Evolutionary conservation across 1,140 invertebrate species (phyloP).

Genomic region (Frieseomelitta varia): DNA sequence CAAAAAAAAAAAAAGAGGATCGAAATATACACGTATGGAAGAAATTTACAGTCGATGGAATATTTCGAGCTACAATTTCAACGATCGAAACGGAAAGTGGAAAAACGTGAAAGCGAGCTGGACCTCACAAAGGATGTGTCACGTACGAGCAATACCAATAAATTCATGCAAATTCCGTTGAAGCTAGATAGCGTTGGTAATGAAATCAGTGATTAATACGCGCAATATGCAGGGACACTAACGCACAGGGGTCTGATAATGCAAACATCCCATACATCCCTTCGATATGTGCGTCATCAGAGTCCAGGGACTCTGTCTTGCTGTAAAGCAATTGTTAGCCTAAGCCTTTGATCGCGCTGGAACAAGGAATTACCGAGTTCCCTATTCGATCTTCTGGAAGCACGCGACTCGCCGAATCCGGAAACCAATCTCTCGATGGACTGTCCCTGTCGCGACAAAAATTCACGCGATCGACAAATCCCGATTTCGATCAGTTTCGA

Average conservation of each 20-base stretch:
- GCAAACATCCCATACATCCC: slow-evolving; percentile 9
- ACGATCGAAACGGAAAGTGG: too few relatives aligned
- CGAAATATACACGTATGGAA: too few relatives aligned
- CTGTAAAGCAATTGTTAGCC: slow-evolving; percentile 5
- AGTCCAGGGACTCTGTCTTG: slow-evolving; percentile 12
- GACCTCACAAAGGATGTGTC: background rate
- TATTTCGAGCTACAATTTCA: too few relatives aligned
- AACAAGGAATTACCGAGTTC: background rate
- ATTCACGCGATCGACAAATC: too few relatives aligned
- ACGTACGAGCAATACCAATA: slow-evolving; percentile 13
- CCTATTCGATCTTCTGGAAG: background rate
- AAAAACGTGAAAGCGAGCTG: too few relatives aligned
- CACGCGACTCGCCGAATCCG: too few relatives aligned
- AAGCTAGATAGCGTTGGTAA: background rate
- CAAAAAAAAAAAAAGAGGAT: too few relatives aligned
- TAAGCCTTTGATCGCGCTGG: slow-evolving; percentile 33
- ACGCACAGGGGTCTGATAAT: slow-evolving; percentile 12
- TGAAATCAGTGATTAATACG: slow-evolving; percentile 39
- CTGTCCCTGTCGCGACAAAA: too few relatives aligned
- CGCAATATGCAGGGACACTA: slow-evolving; percentile 8
- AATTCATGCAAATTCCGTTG: slow-evolving; percentile 12
- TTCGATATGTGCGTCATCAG: background rate
- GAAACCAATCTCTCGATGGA: background rate
- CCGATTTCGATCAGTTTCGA: background rate
- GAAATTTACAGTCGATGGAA: too few relatives aligned